A percentile compares a stretch with the other conserved stretches of the same genome.
Evolutionary conservation across 53 echinoderm and acorn worm genomes (phyloP).

Genomic region (Crossaster papposus): DNA sequence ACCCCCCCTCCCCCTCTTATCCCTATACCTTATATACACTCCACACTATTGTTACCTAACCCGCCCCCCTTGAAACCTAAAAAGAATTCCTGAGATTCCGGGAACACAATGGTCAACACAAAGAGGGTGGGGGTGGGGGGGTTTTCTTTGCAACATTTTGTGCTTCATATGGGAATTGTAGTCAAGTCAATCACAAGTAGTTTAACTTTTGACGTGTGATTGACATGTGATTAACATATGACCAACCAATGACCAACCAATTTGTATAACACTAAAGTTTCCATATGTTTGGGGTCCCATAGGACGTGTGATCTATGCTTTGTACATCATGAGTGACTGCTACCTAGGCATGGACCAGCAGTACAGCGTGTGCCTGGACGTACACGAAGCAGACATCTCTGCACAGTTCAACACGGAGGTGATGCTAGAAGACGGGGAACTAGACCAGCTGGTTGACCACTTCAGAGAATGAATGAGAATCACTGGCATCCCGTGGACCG

Average conservation of each 20-base stretch:
- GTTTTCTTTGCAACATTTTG: no score
- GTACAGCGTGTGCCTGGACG: slow-evolving; percentile 88
- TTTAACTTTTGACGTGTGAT: background rate
- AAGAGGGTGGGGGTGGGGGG: no score
- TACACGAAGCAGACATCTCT: slow-evolving; percentile 79
- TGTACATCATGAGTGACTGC: slow-evolving; percentile 94
- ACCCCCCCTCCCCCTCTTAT: no score
- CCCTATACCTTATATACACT: no score
- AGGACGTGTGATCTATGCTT: slow-evolving; percentile 88
- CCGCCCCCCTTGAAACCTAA: no score
- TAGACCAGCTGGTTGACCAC: slow-evolving; percentile 53
- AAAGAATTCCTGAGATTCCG: no score
- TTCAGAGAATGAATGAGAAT: background rate
- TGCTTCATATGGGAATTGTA: no score
- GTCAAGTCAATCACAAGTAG: background rate
- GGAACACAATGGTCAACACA: no score
- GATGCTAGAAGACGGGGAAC: slow-evolving; percentile 70
- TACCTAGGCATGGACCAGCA: slow-evolving; percentile 94
- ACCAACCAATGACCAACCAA: background rate
- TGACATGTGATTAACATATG: background rate
- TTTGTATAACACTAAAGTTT: background rate
- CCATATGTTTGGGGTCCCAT: background rate
- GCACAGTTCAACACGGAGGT: slow-evolving; percentile 89
- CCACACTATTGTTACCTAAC: no score
- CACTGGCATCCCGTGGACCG: background rate